Evolutionary conservation across 1,140 invertebrate genomes (phyloP), one percentile per base, ranked within the genome.

Genomic region (Formica selysi): DNA sequence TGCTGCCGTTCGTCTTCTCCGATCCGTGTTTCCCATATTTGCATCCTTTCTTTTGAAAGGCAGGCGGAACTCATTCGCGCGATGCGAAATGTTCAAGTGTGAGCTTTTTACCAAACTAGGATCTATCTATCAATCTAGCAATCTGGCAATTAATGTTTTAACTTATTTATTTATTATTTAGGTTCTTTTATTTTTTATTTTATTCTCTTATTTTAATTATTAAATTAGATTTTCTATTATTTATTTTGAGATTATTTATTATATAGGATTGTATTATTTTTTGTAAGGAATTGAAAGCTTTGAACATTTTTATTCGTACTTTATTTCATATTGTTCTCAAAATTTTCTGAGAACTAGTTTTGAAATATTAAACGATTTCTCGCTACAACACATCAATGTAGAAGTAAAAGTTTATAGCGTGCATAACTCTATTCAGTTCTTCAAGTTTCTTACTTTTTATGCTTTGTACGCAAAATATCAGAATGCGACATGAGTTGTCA

Each of bases 1-100:
- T 57, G 67, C 68, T 41, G 48, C 54, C 79, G 67, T 80, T 44
- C 70, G 38, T 71, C 68, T 61, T 62, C 54, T 61, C 38, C 68
- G 51, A 73, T 44, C 7, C 41, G 48, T 16, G n/a, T 44, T 71
- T 32, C 51, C 73, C 79, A 2, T 62, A 22, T 0, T 29, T 5
- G 5, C 13, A 11, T 59, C 38, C 3, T 59, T 29, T 71, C 1
- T 26, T 59, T 36, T 22, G 38, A 41, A 26, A 64, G 3, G 26
- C 16, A 32, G 19, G 62, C 29, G n/a, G 38, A n/a, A 22, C 11
- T 36, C 65, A 41, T 22, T 80, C 48, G 48, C 16, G 48, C 22
- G 54, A 59, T n/a, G 29, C 7, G 73, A 41, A 2, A 41, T 76
- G 16, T 4, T 16, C 22, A 13, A 61, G 3, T 10, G 5, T 22